Conservation (phyloP, 2,113 vertebrate genomes). For the Barbus barbus region DNA sequence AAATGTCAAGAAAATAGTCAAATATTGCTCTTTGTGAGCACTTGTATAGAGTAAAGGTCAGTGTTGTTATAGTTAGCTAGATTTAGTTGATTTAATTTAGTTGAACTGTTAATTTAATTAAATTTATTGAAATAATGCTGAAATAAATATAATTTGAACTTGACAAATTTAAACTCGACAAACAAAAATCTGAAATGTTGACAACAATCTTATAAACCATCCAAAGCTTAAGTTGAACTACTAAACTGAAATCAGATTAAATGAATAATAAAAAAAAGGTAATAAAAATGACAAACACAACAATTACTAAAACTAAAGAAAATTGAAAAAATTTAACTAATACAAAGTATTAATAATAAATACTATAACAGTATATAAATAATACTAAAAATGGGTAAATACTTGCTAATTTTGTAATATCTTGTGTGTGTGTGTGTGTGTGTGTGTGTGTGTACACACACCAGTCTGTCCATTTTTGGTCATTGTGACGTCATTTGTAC, state of each 20-base stretch:
- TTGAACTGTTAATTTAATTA: no score
- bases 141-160: background rate
- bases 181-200: background rate
- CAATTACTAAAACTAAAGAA: no score
- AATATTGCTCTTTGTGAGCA: background rate
- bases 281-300: background rate
- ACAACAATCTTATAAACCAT: background rate
- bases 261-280: background rate
- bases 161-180: background rate
- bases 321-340: background rate
- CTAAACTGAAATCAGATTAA: background rate
- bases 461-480: background rate
- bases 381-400: no score
- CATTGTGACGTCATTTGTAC: background rate
- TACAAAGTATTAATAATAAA: background rate
- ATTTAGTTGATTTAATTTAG: no score
- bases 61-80: background rate
- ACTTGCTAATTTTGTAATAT: background rate
- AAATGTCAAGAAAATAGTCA: background rate
- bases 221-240: background rate
- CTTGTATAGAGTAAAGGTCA: background rate
- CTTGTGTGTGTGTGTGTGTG: background rate
- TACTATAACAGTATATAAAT: no score
- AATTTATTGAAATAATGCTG: background rate
- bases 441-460: no score